These are phyloP conservation scores for Procavia capensis DNA, from an alignment of 2,113 vertebrate species.

Conservation along the genomic window DNA sequence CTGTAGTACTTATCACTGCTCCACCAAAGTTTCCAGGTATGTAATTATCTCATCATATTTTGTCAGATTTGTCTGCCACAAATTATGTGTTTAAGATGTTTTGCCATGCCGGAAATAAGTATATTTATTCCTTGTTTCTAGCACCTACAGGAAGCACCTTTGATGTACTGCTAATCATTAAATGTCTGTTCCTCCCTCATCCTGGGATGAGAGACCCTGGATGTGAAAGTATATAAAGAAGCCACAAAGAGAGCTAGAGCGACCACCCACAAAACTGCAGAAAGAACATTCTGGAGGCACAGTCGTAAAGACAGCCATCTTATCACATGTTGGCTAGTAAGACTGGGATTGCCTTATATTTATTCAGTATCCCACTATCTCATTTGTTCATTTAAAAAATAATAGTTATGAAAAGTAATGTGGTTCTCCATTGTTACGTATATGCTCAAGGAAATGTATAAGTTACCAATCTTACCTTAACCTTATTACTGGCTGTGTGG, in stretches of 20 bases:
- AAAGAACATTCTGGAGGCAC: not conserved
- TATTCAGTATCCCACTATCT: not conserved
- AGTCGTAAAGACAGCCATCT: not conserved
- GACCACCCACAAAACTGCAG: not conserved
- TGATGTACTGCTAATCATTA: not conserved
- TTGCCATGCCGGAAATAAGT: not conserved
- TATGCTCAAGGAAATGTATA: not conserved
- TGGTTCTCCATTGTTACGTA: not conserved
- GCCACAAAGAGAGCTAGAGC: not conserved
- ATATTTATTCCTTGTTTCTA: not conserved
- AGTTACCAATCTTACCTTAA: not conserved
- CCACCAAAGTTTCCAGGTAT: too few relatives aligned
- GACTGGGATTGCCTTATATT: too few relatives aligned
- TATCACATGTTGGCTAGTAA: not conserved
- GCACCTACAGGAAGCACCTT: not conserved
- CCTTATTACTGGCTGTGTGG: not conserved
- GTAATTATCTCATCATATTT: conserved; percentile 1
- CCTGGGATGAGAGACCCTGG: not conserved
- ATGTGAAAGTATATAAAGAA: not conserved
- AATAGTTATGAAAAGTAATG: not conserved
- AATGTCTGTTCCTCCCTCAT: not conserved
- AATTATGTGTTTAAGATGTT: not conserved
- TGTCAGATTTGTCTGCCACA: not conserved
- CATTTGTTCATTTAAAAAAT: not conserved
- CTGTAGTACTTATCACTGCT: too few relatives aligned